These are phyloP conservation scores for Leuctra nigra DNA, from an alignment of 2,888 invertebrate genomes.

Conservation along the genomic window DNA sequence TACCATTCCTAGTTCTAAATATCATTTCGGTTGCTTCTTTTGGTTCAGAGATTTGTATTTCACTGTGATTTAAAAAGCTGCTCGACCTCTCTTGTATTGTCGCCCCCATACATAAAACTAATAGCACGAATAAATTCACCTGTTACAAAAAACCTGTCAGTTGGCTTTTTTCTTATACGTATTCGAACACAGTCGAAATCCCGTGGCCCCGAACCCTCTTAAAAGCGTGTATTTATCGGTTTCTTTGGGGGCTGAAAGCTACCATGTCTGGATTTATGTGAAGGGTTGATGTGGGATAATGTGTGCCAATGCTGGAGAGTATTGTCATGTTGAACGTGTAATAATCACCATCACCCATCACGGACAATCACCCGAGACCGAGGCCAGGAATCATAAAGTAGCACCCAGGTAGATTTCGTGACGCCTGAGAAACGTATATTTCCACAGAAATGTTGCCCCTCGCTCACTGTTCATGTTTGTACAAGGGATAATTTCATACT, in stretches of 20 bases:
- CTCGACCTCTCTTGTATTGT: slow-evolving; percentile 4
- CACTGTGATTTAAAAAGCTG: no score
- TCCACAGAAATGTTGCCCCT: no score
- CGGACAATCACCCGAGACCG: neutral
- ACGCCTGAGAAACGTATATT: neutral
- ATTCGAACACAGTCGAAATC: slow-evolving; percentile 5
- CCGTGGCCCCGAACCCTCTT: slow-evolving; percentile 7
- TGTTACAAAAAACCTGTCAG: slow-evolving; percentile 16
- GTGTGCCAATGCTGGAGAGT: neutral
- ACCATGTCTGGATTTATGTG: slow-evolving; percentile 9
- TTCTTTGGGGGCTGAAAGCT: slow-evolving; percentile 9
- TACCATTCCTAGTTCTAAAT: neutral
- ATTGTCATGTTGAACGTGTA: neutral
- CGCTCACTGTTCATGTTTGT: no score
- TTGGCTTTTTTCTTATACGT: slow-evolving; percentile 4
- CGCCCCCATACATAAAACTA: slow-evolving; percentile 17
- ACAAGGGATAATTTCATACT: slow-evolving; percentile 3
- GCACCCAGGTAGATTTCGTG: slow-evolving; percentile 1
- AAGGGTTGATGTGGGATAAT: slow-evolving; percentile 12
- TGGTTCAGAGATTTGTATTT: no score
- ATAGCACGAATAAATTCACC: slow-evolving; percentile 15
- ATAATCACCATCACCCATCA: slow-evolving; percentile 1
- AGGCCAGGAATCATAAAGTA: neutral
- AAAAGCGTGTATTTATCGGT: slow-evolving; percentile 9
- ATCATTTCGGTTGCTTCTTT: slow-evolving; percentile 1